Evolutionary conservation across 2,888 invertebrate species (phyloP), one percentile per base, ranked within the genome.

Genomic region (Mimumesa dahlbomi): DNA sequence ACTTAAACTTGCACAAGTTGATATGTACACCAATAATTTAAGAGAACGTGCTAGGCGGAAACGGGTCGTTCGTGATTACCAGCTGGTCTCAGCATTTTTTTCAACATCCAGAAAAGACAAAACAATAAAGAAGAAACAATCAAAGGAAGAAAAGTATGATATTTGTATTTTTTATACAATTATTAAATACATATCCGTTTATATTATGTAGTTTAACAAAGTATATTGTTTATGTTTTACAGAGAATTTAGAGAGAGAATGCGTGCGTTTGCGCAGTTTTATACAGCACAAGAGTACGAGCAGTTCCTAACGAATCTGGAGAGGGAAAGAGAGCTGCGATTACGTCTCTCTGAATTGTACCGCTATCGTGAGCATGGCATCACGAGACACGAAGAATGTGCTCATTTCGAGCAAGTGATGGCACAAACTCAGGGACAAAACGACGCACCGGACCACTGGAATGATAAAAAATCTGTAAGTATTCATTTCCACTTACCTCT

Each of bases 1-100:
- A 67, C 90, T 98, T 29, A 98, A 98, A 90, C 90, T 98, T 79
- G 95, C 97, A 19, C 96, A 97, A 91, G 96, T 98, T 63, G 97
- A 97, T 86, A 97, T 97, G 91, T 98, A 98, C 87, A 94, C 94
- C 3, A 92, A 95, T 67, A 92, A 96, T 74, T 89, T 97, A 53
- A 91, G 96, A 53, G 98, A 98, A 88, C 92, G 98, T 72, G 95
- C 95, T 42, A 92, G 97, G 77, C 92, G 97, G 88, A 98, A 98
- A 93, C 92, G 96, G 57, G 93, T 98, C 56, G 96, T 96, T 13
- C 91, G 97, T 52, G 97, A 98, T 88, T 98, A 95, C 90, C 97
- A 97, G 83, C 91, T 98, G 14, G 96, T 97, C 1, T 93, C 96
- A 0, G 93, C 95, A 75, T 97, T 97, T 88, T 97, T 96, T 89